These are phyloP conservation scores for Darevskia mixta DNA, from an alignment of 2,797 vertebrate species.

Conservation along the genomic window DNA sequence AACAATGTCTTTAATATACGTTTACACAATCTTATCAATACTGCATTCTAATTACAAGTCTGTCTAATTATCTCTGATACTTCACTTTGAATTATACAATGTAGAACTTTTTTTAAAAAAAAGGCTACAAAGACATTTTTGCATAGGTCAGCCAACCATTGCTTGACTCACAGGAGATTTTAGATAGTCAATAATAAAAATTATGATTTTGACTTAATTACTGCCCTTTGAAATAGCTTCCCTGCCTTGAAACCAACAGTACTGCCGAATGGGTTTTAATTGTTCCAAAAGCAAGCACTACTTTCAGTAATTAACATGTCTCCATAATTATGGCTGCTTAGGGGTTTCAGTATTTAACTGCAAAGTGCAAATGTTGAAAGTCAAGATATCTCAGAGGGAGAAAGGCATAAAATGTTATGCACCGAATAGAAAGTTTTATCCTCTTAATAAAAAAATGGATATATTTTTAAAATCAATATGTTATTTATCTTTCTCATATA, in stretches of 20 bases:
- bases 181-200: constrained; percentile 51
- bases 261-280: constrained; percentile 49
- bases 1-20: not conserved
- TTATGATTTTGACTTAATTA: constrained; percentile 55
- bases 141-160: constrained; percentile 16
- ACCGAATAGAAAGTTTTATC: constrained; percentile 43
- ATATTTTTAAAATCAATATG: constrained; percentile 38
- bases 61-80: constrained; percentile 25
- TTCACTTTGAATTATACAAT: constrained; percentile 26
- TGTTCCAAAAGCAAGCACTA: constrained; percentile 54
- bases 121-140: not conserved
- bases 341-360: constrained; percentile 60
- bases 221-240: constrained; percentile 41
- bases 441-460: constrained; percentile 15
- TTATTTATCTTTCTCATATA: constrained; percentile 7
- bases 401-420: constrained; percentile 58
- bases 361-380: constrained; percentile 54
- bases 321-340: constrained; percentile 50
- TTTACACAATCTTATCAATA: not conserved
- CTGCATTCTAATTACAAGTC: constrained; percentile 2
- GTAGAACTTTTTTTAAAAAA: constrained; percentile 11
- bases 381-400: constrained; percentile 50
- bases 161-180: constrained; percentile 30
- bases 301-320: constrained; percentile 61
- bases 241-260: constrained; percentile 38